phyloP scores from a whole-genome alignment of 2,797 vertebrate genomes.

The Simalia tracyae region DNA sequence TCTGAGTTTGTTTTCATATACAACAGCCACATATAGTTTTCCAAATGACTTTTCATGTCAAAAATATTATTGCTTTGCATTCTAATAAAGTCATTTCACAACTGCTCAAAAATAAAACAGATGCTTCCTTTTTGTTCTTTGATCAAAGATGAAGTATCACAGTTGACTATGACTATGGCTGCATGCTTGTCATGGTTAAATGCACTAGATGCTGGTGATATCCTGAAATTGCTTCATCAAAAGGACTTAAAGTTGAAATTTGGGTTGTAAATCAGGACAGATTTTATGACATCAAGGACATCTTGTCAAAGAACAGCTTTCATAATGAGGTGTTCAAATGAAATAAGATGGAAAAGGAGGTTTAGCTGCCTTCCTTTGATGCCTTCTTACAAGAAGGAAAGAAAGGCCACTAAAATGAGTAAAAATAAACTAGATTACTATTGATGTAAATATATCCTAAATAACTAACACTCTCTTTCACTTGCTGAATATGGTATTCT shows the following conservation, averaged over 20 bases:
- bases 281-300: conserved; percentile 6
- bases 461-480: neutral
- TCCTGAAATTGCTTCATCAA: neutral
- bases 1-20: neutral
- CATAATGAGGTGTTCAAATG: conserved; percentile 13
- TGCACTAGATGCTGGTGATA: neutral
- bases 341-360: neutral
- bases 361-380: conserved; percentile 16
- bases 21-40: neutral
- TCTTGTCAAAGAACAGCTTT: neutral
- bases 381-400: neutral
- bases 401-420: neutral
- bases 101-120: conserved; percentile 18
- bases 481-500: neutral
- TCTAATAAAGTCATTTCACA: neutral
- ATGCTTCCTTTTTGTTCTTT: neutral
- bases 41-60: neutral
- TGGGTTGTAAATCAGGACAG: conserved; percentile 15
- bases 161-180: neutral
- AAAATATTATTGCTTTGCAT: neutral
- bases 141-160: conserved; percentile 9
- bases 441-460: neutral
- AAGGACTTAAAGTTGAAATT: conserved; percentile 17
- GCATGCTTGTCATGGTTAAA: neutral
- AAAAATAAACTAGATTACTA: neutral